Evolutionary conservation across 2,888 invertebrate genomes (phyloP), one percentile per base, ranked within the genome.

Genomic region (Mellilla xanthometata): DNA sequence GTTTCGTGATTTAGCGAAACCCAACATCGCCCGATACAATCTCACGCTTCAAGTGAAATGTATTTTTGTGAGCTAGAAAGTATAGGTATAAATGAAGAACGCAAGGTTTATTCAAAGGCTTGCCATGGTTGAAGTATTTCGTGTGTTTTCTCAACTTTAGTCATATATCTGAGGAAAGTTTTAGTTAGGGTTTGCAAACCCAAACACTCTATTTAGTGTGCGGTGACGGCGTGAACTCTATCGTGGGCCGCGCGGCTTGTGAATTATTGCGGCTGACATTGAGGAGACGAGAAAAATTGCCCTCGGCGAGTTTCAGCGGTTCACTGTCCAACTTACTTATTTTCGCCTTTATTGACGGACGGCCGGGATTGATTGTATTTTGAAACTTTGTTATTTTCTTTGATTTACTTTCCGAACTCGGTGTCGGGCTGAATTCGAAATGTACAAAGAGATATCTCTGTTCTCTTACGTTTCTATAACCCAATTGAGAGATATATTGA

Each of bases 251-350:
- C 30, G 36, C 31, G 47, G 52, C 64, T 76, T 71, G 67, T 78
- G 76, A 81, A 72, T 74, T 76, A 81, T 84, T 77, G 74, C 73
- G 65, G 62, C 72, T 71, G 77, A 81, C 77, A 75, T 75, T 81
- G 81, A 81, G 69, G 76, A 54, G 52, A 49, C 62, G 69, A 76
- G 81, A 83, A 82, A 84, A 81, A 81, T 82, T 76, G 72, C 76
- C 68, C 60, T 60, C 46, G 52, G 56, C 58, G 66, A 78, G 61
- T 76, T 78, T 67, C 62, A 60, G 49, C 61, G 58, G 60, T 63
- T 68, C 61, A 70, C 67, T 73, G 68, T 59, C 59, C 47, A 64
- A 66, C 60, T 60, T 61, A 61, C 57, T 54, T 45, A 62, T 55
- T 55, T 57, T 50, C 48, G 50, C 47, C 54, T 59, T 60, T 64